Evolutionary conservation across 2,113 vertebrate genomes (phyloP), one percentile per base, ranked within the genome.

Genomic region (Nothocercus julius): DNA sequence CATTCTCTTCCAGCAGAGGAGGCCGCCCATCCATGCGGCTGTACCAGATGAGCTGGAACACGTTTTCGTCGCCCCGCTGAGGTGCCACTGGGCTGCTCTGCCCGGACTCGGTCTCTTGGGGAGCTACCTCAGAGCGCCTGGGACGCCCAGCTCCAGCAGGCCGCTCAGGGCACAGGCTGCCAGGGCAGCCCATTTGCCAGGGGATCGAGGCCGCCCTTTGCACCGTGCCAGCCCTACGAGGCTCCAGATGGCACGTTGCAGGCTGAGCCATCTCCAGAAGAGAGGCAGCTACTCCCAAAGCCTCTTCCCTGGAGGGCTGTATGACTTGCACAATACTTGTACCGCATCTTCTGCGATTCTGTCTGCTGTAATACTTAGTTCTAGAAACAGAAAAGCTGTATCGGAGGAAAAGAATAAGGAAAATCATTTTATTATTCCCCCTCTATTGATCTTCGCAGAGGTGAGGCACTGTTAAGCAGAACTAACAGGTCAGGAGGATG

Each of bases 21-120:
- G 64, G 22, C 67, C 77, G 54, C 18, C 28, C 32, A 69, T 56
- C 44, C 54, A 28, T 27, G 75, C 49, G 59, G n/a, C 75, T 77
- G 38, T 72, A 80, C 80, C 94, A 2, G 5, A 90, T 82, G 49
- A 93, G 36, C 59, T 74, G 54, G 85, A 90, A 85, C 34, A 24
- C 32, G n/a, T 86, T 90, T 81, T 93, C 64, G 32, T 78, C 70
- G 83, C 5, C 68, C 36, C 5, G 12, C 5, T 17, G 16, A 20
- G 44, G 56, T 61, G 17, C 42, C 44, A 14, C 40, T 59, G 30
- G 38, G 38, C 38, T 45, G 32, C 42, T 32, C 73, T 61, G 17
- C 36, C 15, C 18, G 25, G 13, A 36, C 11, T 6, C n/a, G 32
- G 61, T 9, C 61, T 64, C 10, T 4, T 28, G 25, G 36, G 25